Conservation (phyloP, 1,140 invertebrate species). For the Leguminivora glycinivorella region DNA sequence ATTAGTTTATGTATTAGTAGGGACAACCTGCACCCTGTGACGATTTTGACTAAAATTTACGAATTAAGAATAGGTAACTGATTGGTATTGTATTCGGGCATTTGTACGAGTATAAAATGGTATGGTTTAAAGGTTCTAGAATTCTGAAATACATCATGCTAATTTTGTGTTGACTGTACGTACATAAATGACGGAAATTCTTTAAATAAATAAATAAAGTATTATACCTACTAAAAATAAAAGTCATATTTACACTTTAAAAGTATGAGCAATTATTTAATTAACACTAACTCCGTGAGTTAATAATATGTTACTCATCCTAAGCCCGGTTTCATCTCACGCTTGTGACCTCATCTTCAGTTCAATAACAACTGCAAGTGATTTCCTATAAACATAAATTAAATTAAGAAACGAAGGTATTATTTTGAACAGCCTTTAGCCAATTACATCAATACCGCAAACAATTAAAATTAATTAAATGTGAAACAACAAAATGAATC, state of each 20-base stretch:
- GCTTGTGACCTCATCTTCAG: neutral
- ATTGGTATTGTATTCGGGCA: too few relatives aligned
- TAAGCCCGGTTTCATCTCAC: neutral
- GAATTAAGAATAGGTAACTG: too few relatives aligned
- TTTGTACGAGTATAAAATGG: too few relatives aligned
- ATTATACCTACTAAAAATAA: too few relatives aligned
- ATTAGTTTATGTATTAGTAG: too few relatives aligned
- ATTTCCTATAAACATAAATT: neutral
- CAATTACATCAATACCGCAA: neutral
- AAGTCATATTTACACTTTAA: neutral
- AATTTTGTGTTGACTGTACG: too few relatives aligned
- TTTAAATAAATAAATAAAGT: too few relatives aligned
- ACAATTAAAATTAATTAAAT: neutral
- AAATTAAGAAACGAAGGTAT: neutral
- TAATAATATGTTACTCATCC: neutral
- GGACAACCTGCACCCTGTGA: too few relatives aligned
- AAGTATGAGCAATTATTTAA: slow-evolving; percentile 1
- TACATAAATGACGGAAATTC: too few relatives aligned
- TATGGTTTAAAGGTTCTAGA: too few relatives aligned
- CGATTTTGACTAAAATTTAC: too few relatives aligned
- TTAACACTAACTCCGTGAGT: neutral
- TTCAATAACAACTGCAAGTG: neutral
- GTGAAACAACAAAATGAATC: neutral
- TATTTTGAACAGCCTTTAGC: neutral
- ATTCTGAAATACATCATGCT: neutral